Conservation (phyloP, 2,888 invertebrate species). For the Timandra comae region DNA sequence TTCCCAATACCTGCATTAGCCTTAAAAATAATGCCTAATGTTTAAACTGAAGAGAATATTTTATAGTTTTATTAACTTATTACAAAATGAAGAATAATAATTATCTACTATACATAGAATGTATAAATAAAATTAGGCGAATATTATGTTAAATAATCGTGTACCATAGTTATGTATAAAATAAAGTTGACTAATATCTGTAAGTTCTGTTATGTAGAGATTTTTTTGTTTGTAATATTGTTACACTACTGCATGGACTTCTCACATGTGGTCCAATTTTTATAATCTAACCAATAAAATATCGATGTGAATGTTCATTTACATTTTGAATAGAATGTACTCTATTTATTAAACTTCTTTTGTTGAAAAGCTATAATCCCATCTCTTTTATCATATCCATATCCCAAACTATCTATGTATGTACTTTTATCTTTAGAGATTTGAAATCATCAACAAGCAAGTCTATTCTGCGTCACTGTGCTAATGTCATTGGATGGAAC, state of each 20-base stretch:
- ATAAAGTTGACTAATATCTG: slow-evolving; percentile 75
- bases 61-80: slow-evolving; percentile 77
- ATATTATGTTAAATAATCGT: slow-evolving; percentile 73
- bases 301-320: slow-evolving; percentile 77
- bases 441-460: too few relatives aligned
- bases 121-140: slow-evolving; percentile 68
- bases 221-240: slow-evolving; percentile 77
- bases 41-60: slow-evolving; percentile 73
- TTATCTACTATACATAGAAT: slow-evolving; percentile 74
- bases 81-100: slow-evolving; percentile 70
- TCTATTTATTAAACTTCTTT: slow-evolving; percentile 73
- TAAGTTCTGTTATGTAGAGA: slow-evolving; percentile 77
- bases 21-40: slow-evolving; percentile 70
- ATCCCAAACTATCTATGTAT: too few relatives aligned
- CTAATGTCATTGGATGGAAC: too few relatives aligned
- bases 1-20: slow-evolving; percentile 72
- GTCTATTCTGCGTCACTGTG: too few relatives aligned
- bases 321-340: slow-evolving; percentile 74
- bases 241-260: slow-evolving; percentile 71
- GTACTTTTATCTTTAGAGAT: too few relatives aligned
- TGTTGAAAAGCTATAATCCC: slow-evolving; percentile 56
- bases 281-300: slow-evolving; percentile 77
- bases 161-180: slow-evolving; percentile 73
- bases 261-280: slow-evolving; percentile 74
- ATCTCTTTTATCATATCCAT: too few relatives aligned